Percentiles rank a stretch among this genome's conserved stretches.
These are phyloP conservation scores for Cryptocheilus praepositus DNA, from an alignment of 2,888 invertebrate genomes.

Conservation along the genomic window DNA sequence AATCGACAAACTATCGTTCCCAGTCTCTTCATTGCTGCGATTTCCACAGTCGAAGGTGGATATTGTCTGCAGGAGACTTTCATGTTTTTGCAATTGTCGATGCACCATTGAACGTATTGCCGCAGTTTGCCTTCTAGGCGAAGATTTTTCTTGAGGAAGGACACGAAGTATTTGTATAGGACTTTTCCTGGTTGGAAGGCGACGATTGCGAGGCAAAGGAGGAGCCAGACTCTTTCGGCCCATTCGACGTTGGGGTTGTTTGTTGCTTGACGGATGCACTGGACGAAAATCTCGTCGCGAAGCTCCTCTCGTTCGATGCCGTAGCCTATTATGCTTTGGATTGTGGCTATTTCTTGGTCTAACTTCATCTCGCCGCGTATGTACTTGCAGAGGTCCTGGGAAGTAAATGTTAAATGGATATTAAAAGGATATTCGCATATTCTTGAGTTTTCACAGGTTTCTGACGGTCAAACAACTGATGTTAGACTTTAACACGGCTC, in stretches of 20 bases:
- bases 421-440: too few species aligned
- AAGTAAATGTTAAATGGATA: slow-evolving; percentile 22
- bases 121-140: slow-evolving; percentile 80
- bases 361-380: slow-evolving; percentile 91
- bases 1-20: slow-evolving; percentile 95
- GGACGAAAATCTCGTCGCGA: slow-evolving; percentile 93
- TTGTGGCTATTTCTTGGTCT: slow-evolving; percentile 88
- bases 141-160: slow-evolving; percentile 84
- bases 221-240: slow-evolving; percentile 90
- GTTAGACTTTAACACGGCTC: too few species aligned
- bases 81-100: slow-evolving; percentile 93
- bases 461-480: too few species aligned
- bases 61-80: slow-evolving; percentile 87
- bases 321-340: slow-evolving; percentile 89
- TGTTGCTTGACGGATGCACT: slow-evolving; percentile 91
- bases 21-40: slow-evolving; percentile 92
- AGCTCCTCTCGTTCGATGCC: slow-evolving; percentile 94
- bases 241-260: slow-evolving; percentile 91
- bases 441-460: too few species aligned
- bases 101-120: slow-evolving; percentile 95
- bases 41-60: slow-evolving; percentile 94
- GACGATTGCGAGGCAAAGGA: slow-evolving; percentile 92
- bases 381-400: slow-evolving; percentile 91
- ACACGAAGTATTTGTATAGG: slow-evolving; percentile 86
- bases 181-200: slow-evolving; percentile 93